phyloP scores from a whole-genome alignment of 1,140 invertebrate species.

The Sipha flava region DNA sequence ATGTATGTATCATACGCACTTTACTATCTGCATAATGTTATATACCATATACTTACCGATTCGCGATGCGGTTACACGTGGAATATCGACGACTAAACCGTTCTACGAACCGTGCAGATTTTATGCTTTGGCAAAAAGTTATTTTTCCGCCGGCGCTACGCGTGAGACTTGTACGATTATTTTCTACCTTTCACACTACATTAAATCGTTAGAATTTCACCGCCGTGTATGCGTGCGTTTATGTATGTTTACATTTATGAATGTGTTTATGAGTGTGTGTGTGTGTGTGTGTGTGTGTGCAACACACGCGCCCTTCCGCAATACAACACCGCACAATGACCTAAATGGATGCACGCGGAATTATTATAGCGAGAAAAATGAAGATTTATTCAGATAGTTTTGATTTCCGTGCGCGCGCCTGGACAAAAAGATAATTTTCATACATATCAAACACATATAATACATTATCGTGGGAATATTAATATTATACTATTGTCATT shows the following conservation, averaged over 20 bases:
- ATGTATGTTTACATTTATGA: too few relatives aligned
- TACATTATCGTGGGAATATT: too few relatives aligned
- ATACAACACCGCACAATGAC: not conserved
- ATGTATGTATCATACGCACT: too few relatives aligned
- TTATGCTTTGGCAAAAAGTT: not conserved
- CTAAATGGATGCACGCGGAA: not conserved
- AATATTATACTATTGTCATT: too few relatives aligned
- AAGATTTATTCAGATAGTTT: not conserved
- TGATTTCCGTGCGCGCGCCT: not conserved
- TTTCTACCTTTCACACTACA: slow-evolving; percentile 2
- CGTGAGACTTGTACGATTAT: not conserved
- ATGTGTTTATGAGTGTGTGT: too few relatives aligned
- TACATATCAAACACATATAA: too few relatives aligned
- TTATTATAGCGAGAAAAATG: not conserved
- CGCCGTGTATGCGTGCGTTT: not conserved
- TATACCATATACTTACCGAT: too few relatives aligned
- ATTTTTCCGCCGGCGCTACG: not conserved
- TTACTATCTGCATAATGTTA: too few relatives aligned
- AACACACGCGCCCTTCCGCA: too few relatives aligned
- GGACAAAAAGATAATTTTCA: not conserved
- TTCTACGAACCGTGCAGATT: not conserved
- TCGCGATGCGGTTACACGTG: not conserved
- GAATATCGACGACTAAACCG: slow-evolving; percentile 9
- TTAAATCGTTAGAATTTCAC: slow-evolving; percentile 3
- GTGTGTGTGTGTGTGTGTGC: too few relatives aligned